Evolutionary conservation across 2,888 invertebrate species (phyloP), one percentile per base, ranked within the genome.

Genomic region (Rugalucina vietnamica): DNA sequence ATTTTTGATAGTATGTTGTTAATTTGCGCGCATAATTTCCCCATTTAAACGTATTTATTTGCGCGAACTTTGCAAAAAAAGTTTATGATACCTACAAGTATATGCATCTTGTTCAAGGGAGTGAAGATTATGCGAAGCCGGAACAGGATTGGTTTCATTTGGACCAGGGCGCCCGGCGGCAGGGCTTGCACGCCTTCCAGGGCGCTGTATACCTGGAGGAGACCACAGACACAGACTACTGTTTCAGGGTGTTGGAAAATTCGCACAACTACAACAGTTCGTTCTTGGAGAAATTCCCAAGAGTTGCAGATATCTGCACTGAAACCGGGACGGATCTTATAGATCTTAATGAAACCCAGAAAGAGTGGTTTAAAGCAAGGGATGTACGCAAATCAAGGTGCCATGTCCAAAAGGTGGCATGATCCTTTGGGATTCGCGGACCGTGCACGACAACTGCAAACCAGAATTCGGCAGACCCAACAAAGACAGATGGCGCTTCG

Each of bases 381-480:
- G 57, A 8, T 57, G 57, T 57, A 5, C 39, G 60, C 2, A 71
- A 14, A 76, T 29, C 14, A 73, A 84, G 18, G 82, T 91, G 14
- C 81, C 89, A 0, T 86, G 84, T 1, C 90, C 89, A 2, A 90
- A 90, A 43, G 91, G 91, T 12, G 90, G 91, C 2, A 85, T 91
- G 32, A 79, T 91, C 12, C 71, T 91, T 12, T 91, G 91, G 91
- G 91, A 91, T 60, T 91, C 91, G 4, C 73, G 90, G 18, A 77
- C 83, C 27, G 86, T 90, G 37, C 91, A 91, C 69, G 90, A 87
- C 24, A 90, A 88, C 39, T 79, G 82, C 0, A 82, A 79, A n/a
- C 91, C 91, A 14, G 37, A 57, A 36, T 21, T 18, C 0, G 83
- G 72, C 12, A 81, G 91, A 29, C 29, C 75, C 21, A 79, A 89